Base-by-base conservation (phyloP, 2,797 vertebrate genomes). In the Lycodopsis pacificus region DNA sequence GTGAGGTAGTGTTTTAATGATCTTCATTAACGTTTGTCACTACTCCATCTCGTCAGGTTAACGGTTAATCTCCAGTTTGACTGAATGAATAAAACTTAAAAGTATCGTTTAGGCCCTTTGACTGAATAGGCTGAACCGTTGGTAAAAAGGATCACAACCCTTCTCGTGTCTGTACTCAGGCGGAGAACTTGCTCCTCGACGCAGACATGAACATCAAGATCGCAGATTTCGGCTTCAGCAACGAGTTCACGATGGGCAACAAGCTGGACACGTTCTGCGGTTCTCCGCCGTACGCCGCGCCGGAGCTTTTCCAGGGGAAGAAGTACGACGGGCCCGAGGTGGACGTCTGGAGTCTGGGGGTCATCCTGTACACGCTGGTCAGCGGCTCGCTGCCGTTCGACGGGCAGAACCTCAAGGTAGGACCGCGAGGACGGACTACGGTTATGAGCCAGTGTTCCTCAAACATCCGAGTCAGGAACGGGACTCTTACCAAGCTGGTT, bases 151-250 rank as follows among this genome's bases (percentile, higher is more conserved):
- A 7, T 30, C 14, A 0, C 40, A 14, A 66, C 61, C 27, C 0
- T 44, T 15, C 2, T 0, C n/a, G 5, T 54, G 5, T 82, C 40
- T 38, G 0, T 44, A 20, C 17, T 2, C 86, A 99, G 98, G 98
- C 97, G 79, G 98, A 99, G 95, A 99, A 99, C 94, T 94, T 99
- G 54, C 96, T 99, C 75, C 94, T 99, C 73, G 98, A 99, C 81
- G 97, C 98, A 25, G 98, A 99, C 95, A 99, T 99, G 98, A 99
- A 99, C 94, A 99, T 99, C 90, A 99, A 99, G 95, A 99, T 99
- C 80, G 98, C 98, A 19, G 98, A 99, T 85, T 99, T 99, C 72
- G 98, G 98, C 90, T 99, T 99, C 93, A 99, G 98, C 87, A 99
- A 99, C 61, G 98, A 99, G 95, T 99, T 99, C 94, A 98, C 97